Percentiles rank a stretch among this genome's conserved stretches.
Evolutionary conservation across 1,140 invertebrate genomes (phyloP).

Genomic region (Ditylenchus dipsaci): DNA sequence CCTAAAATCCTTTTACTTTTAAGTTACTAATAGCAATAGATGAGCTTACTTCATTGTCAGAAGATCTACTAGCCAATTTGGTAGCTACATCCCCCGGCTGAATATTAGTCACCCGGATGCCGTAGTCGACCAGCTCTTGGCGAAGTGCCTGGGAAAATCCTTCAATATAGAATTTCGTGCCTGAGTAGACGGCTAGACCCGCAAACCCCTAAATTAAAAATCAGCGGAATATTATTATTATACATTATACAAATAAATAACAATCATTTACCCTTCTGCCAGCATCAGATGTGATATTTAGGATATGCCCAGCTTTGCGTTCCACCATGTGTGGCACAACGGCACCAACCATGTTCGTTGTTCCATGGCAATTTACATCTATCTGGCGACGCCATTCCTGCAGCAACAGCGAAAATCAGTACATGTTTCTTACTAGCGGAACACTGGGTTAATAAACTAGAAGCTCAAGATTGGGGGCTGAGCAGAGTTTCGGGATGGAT

Average conservation of each 20-base stretch:
- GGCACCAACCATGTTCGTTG: constrained; percentile 60
- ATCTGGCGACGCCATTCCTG: constrained; percentile 60
- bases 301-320: constrained; percentile 59
- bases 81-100: constrained; percentile 62
- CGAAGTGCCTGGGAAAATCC: constrained; percentile 60
- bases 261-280: constrained; percentile 58
- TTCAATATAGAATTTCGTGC: constrained; percentile 62
- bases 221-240: not conserved
- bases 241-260: constrained; percentile 1
- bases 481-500: too few species aligned
- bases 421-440: too few species aligned
- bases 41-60: constrained; percentile 59
- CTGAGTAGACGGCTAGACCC: constrained; percentile 61
- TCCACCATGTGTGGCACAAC: constrained; percentile 60
- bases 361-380: constrained; percentile 61
- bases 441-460: too few species aligned
- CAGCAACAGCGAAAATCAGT: not conserved
- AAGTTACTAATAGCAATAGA: not conserved
- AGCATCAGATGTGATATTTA: constrained; percentile 62
- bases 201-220: constrained; percentile 59
- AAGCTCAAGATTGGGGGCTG: too few species aligned
- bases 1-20: constrained; percentile 31
- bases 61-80: constrained; percentile 57
- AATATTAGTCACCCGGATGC: constrained; percentile 60
- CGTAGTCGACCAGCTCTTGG: constrained; percentile 57